Evolutionary conservation across 2,797 vertebrate genomes (phyloP), one percentile per base, ranked within the genome.

Genomic region (Cossypha niveicapilla): DNA sequence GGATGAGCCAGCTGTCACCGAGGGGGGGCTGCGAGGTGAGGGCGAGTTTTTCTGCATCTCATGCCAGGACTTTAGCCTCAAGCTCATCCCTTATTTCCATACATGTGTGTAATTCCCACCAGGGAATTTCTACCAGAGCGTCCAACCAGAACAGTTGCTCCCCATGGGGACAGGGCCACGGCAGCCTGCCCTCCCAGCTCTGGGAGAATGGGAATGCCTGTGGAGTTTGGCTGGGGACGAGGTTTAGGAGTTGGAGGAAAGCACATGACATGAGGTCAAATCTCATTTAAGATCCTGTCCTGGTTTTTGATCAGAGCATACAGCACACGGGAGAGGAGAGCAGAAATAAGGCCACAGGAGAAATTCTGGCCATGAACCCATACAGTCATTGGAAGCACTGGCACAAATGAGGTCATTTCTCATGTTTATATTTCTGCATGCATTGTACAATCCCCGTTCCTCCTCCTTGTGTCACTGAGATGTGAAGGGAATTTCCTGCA

Each of bases 381-480:
- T 37, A 18, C 44, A 67, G 51, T 87, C 89, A 84, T 44, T 53
- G 39, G 53, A 82, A 48, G 25, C 3, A 2, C 41, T 94, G 77
- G 61, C 75, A 83, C 87, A 54, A 92, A 88, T 82, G 65, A 94
- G 85, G 79, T 83, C 41, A 89, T 90, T 78, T 82, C 83, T 97
- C 6, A 13, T 94, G 88, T 93, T 66, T 76, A 35, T 83, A 21
- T 54, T 93, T 84, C 77, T 84, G 25, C 44, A 12, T 51, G 88
- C 51, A 47, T 48, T 88, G 79, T 91, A 34, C 0, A 28, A 60
- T 88, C 35, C 56, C 61, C 0, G 0, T 73, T 90, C 74, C 86
- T 82, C 25, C 75, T 88, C 37, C 68, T 72, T 0, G 4, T 91
- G 88, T 93, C 77, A 71, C 81, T 37, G 70, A 80, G 86, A 93